These are phyloP conservation scores for Acleris literana DNA, from an alignment of 2,888 invertebrate species.

Conservation along the genomic window DNA sequence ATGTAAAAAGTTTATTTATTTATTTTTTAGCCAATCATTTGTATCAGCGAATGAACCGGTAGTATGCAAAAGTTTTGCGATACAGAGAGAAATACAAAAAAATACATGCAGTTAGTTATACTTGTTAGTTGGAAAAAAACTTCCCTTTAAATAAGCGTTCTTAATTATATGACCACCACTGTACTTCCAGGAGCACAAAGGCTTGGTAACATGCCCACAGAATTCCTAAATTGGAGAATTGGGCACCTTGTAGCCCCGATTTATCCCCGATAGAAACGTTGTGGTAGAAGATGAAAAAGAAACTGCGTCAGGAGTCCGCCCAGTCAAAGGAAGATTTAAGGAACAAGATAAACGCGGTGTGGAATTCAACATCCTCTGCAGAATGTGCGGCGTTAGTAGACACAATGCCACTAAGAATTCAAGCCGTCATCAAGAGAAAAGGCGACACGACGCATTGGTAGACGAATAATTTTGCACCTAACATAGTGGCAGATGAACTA, in stretches of 20 bases:
- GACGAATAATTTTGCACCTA: slow-evolving; percentile 5
- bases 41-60: no score
- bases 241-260: not conserved
- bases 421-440: not conserved
- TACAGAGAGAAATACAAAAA: no score
- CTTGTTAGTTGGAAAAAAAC: no score
- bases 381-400: slow-evolving; percentile 3
- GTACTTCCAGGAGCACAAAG: slow-evolving; percentile 1
- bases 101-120: no score
- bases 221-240: slow-evolving; percentile 1
- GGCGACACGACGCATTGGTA: not conserved
- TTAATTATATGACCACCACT: no score
- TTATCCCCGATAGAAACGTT: slow-evolving; percentile 9
- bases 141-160: no score
- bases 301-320: not conserved
- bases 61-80: no score
- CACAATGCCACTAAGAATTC: not conserved
- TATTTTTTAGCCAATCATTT: no score
- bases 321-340: not conserved
- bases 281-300: slow-evolving; percentile 9
- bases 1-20: no score
- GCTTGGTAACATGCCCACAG: not conserved
- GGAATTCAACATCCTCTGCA: slow-evolving; percentile 1
- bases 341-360: not conserved
- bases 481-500: no score